phyloP scores from a whole-genome alignment of 1,140 invertebrate species.

The Liolophura sinensis region DNA sequence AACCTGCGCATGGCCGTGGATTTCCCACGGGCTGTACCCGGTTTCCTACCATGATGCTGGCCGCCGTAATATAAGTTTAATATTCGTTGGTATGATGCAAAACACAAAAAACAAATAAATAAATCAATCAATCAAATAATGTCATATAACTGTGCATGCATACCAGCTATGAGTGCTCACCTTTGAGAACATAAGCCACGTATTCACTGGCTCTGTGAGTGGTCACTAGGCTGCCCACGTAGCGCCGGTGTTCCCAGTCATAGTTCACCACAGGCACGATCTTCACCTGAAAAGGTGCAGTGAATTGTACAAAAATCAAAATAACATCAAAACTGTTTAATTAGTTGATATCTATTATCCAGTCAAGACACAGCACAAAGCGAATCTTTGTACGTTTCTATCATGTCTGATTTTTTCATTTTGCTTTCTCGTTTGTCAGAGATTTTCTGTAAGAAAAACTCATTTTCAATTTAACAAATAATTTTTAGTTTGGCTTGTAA shows the following conservation, averaged over 20 bases:
- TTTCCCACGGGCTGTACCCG: too few relatives aligned
- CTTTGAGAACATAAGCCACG: conserved; percentile 88
- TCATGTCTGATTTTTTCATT: not conserved
- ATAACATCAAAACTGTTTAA: not conserved
- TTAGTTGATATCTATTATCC: conserved; percentile 9
- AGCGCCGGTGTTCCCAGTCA: conserved; percentile 86
- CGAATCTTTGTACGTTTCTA: not conserved
- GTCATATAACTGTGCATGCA: too few relatives aligned
- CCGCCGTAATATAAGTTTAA: too few relatives aligned
- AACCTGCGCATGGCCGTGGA: too few relatives aligned
- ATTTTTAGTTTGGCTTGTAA: too few relatives aligned
- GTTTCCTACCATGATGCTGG: too few relatives aligned
- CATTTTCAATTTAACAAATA: not conserved
- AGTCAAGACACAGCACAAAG: not conserved
- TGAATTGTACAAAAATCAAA: too few relatives aligned
- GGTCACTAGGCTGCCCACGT: conserved; percentile 84
- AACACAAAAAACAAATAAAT: too few relatives aligned
- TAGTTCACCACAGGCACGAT: conserved; percentile 90
- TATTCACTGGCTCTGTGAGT: conserved; percentile 84
- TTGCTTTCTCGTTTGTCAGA: not conserved
- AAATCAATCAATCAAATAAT: too few relatives aligned
- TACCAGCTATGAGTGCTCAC: conserved; percentile 58
- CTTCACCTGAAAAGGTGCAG: conserved; percentile 75
- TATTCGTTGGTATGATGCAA: too few relatives aligned
- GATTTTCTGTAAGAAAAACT: conserved; percentile 6